Evolutionary conservation across 1,140 invertebrate species (phyloP).

Genomic region (Cotesia chilonis): DNA sequence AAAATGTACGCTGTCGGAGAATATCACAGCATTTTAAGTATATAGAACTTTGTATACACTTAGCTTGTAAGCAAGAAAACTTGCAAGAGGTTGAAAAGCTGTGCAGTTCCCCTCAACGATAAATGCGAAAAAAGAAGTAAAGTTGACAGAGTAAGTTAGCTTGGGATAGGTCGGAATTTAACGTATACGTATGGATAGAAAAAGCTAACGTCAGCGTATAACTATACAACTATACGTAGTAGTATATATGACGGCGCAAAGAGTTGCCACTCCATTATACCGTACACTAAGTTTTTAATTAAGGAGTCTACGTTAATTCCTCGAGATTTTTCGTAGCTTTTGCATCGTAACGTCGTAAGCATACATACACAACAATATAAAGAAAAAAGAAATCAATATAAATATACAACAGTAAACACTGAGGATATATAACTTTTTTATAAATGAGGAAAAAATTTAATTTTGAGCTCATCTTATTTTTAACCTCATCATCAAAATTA

Average conservation of each 20-base stretch:
- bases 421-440: background rate
- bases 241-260: constrained; percentile 40
- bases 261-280: constrained; percentile 58
- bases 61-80: constrained; percentile 23
- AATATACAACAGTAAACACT: background rate
- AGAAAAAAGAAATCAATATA: constrained; percentile 1
- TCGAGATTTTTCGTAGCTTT: constrained; percentile 43
- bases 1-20: background rate
- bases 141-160: constrained; percentile 15
- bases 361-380: constrained; percentile 6
- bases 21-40: background rate
- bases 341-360: background rate
- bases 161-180: constrained; percentile 23
- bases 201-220: constrained; percentile 31
- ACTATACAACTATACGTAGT: background rate
- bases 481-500: no score
- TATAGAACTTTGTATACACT: constrained; percentile 18
- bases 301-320: constrained; percentile 51
- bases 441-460: no score
- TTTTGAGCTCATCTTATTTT: no score
- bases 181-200: constrained; percentile 28
- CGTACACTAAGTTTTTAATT: constrained; percentile 55
- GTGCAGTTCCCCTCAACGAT: constrained; percentile 21
- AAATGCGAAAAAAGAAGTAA: constrained; percentile 21
- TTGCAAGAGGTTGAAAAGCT: constrained; percentile 5